phyloP scores from a whole-genome alignment of 1,140 invertebrate species.

The Hyles vespertilio region DNA sequence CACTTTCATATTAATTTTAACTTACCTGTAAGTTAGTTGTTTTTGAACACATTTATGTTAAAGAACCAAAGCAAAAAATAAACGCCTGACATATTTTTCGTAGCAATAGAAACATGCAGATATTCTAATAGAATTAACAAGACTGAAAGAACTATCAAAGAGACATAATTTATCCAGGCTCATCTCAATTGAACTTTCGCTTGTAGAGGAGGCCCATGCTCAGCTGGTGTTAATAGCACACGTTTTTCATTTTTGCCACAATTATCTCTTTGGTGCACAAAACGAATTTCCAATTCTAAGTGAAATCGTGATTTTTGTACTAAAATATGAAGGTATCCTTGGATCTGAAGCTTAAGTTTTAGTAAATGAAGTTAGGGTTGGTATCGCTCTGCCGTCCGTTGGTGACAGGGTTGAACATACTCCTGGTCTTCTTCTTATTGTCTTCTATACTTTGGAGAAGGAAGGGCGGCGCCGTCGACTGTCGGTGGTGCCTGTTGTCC shows the following conservation, averaged over 20 bases:
- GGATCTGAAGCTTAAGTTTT: constrained; percentile 1
- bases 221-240: too few species aligned
- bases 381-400: constrained; percentile 50
- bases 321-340: neutral
- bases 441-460: constrained; percentile 56
- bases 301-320: neutral
- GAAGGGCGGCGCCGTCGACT: constrained; percentile 50
- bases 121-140: neutral
- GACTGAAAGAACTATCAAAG: neutral
- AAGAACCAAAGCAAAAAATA: too few species aligned
- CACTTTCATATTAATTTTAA: too few species aligned
- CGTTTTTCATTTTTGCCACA: too few species aligned
- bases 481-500: constrained; percentile 45
- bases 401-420: constrained; percentile 29
- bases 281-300: neutral
- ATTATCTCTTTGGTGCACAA: too few species aligned
- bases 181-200: too few species aligned
- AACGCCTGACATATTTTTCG: too few species aligned
- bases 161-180: too few species aligned
- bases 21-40: too few species aligned
- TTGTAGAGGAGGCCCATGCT: too few species aligned
- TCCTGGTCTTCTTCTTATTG: constrained; percentile 43
- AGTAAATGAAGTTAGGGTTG: constrained; percentile 67
- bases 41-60: too few species aligned
- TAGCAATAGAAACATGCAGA: neutral